Conservation (phyloP, 2,797 vertebrate species). For the Hypotaenidia philippensis region DNA sequence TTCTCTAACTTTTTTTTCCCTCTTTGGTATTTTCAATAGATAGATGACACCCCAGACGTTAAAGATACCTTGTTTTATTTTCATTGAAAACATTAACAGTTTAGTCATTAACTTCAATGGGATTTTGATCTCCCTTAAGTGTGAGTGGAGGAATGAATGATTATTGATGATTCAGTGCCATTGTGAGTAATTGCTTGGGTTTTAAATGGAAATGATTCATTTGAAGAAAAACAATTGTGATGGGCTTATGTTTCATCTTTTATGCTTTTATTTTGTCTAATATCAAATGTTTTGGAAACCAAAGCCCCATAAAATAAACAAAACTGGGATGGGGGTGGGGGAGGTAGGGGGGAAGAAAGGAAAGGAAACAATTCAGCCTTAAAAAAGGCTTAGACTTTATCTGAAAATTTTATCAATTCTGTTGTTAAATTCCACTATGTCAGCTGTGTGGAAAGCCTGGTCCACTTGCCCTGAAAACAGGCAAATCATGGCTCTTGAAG, state of each 20-base stretch:
- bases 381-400: not conserved
- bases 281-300: not conserved
- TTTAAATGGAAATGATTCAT: not conserved
- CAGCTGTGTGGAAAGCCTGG: not conserved
- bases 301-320: not conserved
- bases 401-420: not conserved
- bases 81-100: not conserved
- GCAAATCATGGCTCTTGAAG: not conserved
- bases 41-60: not conserved
- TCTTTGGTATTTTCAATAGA: not conserved
- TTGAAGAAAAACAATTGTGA: not conserved
- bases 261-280: not conserved
- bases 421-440: not conserved
- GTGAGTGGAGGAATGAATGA: not conserved
- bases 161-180: not conserved
- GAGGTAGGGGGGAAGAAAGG: rapidly evolving
- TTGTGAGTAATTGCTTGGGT: not conserved
- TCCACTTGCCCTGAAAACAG: not conserved
- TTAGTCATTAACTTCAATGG: not conserved
- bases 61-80: not conserved
- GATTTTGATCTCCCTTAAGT: not conserved
- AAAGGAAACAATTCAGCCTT: not conserved
- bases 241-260: not conserved
- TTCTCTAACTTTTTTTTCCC: not conserved
- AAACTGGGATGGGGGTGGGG: too few relatives aligned